Evolutionary conservation across 2,113 vertebrate genomes (phyloP).

Genomic region (Dipodomys spectabilis): DNA sequence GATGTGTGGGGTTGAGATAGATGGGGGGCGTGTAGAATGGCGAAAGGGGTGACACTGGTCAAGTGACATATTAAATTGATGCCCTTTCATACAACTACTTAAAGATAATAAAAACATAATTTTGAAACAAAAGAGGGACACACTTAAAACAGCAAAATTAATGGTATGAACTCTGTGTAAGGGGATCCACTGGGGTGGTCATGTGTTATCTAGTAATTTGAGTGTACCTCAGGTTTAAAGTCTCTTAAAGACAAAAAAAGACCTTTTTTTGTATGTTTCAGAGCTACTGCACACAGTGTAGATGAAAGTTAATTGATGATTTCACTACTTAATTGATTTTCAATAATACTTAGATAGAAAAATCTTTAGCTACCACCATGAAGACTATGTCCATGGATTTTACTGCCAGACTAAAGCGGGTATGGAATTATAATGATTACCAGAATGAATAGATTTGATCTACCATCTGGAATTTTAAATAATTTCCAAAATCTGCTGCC

Average conservation of each 20-base stretch:
- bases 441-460: neutral
- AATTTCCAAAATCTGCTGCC: neutral
- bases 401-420: neutral
- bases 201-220: neutral
- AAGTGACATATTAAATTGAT: too few species aligned
- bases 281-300: neutral
- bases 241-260: neutral
- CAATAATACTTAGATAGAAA: neutral
- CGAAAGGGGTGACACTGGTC: too few species aligned
- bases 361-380: neutral
- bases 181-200: neutral
- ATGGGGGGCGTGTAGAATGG: too few species aligned
- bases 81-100: too few species aligned
- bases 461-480: neutral
- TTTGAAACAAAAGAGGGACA: too few species aligned
- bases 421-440: neutral
- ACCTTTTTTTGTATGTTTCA: neutral
- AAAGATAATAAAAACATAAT: too few species aligned
- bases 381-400: neutral
- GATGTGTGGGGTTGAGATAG: too few species aligned
- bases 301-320: neutral
- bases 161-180: neutral
- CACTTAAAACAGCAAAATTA: neutral
- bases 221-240: neutral
- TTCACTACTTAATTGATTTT: neutral